Evolutionary conservation across 2,888 invertebrate genomes (phyloP).

Genomic region (Amphipoea lucens): DNA sequence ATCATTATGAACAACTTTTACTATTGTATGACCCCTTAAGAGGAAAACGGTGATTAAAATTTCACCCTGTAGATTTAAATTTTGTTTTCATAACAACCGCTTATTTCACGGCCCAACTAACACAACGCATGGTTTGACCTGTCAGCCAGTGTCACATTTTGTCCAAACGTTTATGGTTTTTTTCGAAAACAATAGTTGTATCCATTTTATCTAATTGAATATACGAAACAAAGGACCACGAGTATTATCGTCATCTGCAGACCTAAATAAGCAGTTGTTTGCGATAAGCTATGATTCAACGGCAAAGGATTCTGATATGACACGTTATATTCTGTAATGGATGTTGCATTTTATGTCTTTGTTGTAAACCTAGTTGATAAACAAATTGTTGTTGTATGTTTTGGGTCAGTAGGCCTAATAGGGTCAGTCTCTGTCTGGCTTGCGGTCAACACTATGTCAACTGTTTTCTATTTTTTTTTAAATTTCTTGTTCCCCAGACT

Average conservation of each 20-base stretch:
- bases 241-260: slow-evolving; percentile 61
- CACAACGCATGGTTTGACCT: slow-evolving; percentile 25
- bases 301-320: slow-evolving; percentile 49
- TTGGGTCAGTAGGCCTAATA: slow-evolving; percentile 14
- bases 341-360: slow-evolving; percentile 46
- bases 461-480: no score
- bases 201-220: slow-evolving; percentile 62
- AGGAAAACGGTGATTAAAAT: no score
- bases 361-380: slow-evolving; percentile 47
- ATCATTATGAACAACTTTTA: no score
- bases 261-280: slow-evolving; percentile 66
- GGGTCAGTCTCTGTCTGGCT: background rate
- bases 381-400: background rate
- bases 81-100: background rate
- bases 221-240: slow-evolving; percentile 55
- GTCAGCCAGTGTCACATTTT: slow-evolving; percentile 39
- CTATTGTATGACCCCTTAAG: no score
- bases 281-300: slow-evolving; percentile 64
- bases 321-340: slow-evolving; percentile 53
- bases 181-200: slow-evolving; percentile 55
- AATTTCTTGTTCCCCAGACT: no score
- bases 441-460: background rate
- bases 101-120: slow-evolving; percentile 37
- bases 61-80: background rate
- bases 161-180: slow-evolving; percentile 48